Percentiles rank a stretch among this genome's conserved stretches.
Conservation (phyloP, 2,113 vertebrate genomes). For the Pseudonaja textilis region DNA sequence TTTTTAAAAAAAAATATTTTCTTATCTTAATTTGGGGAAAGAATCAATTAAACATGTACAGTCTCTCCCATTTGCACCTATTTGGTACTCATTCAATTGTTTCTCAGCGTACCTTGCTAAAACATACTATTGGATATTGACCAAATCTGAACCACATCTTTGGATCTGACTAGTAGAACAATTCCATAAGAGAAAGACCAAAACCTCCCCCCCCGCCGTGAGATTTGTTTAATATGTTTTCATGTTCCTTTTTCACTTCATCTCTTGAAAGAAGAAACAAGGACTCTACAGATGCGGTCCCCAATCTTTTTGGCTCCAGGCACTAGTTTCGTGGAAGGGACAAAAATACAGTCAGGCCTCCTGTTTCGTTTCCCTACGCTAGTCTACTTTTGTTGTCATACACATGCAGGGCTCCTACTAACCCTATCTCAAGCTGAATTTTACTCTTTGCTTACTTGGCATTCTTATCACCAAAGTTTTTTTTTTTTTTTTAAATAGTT, state of each 20-base stretch:
- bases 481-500: too few relatives aligned
- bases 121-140: not conserved
- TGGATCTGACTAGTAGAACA: not conserved
- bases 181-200: not conserved
- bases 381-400: not conserved
- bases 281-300: not conserved
- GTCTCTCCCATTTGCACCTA: not conserved
- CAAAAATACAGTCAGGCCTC: not conserved
- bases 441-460: not conserved
- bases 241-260: not conserved
- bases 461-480: not conserved
- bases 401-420: not conserved
- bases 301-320: not conserved
- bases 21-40: not conserved
- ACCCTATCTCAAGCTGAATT: too few relatives aligned
- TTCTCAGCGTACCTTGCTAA: not conserved
- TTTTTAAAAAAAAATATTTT: not conserved
- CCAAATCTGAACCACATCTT: not conserved
- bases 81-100: not conserved
- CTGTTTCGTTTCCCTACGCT: not conserved
- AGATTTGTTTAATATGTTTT: not conserved
- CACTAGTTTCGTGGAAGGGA: not conserved
- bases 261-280: not conserved
- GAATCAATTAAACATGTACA: not conserved
- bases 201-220: fast-evolving